Percentiles rank a stretch among this genome's conserved stretches.
These are phyloP conservation scores for Drosophila aldrichi DNA, from an alignment of 2,888 invertebrate species.

Conservation along the genomic window DNA sequence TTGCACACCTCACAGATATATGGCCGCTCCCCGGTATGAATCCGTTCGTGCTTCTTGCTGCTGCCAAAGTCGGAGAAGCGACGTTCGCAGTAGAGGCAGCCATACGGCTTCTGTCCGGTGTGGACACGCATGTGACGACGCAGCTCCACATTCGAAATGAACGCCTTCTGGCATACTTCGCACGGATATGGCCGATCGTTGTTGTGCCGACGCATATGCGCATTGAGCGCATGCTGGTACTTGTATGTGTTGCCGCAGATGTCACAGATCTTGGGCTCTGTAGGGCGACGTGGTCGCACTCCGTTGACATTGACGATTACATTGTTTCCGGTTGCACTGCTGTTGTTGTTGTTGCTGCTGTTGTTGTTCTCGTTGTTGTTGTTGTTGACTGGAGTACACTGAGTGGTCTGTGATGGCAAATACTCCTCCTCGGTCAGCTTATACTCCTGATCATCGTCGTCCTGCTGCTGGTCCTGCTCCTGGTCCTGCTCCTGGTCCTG, in stretches of 20 bases:
- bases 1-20: constrained; percentile 82
- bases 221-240: constrained; percentile 84
- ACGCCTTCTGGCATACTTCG: constrained; percentile 84
- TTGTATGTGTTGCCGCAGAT: constrained; percentile 85
- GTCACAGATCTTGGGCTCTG: constrained; percentile 82
- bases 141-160: constrained; percentile 84
- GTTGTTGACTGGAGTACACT: constrained; percentile 25
- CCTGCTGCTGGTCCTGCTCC: constrained; percentile 12
- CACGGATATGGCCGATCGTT: constrained; percentile 83
- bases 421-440: constrained; percentile 22
- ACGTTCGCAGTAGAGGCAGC: constrained; percentile 83
- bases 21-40: constrained; percentile 84
- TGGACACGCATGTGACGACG: constrained; percentile 85
- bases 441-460: constrained; percentile 30
- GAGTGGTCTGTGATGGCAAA: constrained; percentile 1
- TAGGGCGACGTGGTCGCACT: constrained; percentile 41
- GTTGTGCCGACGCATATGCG: constrained; percentile 84
- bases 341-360: not conserved
- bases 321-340: not conserved
- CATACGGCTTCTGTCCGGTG: constrained; percentile 85
- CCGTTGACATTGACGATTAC: constrained; percentile 10
- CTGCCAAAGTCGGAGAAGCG: constrained; percentile 85
- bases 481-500: constrained; percentile 27
- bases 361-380: not conserved
- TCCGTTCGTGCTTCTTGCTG: constrained; percentile 85